phyloP scores from a whole-genome alignment of 2,797 vertebrate species.

The Gymnopithys bicolor region DNA sequence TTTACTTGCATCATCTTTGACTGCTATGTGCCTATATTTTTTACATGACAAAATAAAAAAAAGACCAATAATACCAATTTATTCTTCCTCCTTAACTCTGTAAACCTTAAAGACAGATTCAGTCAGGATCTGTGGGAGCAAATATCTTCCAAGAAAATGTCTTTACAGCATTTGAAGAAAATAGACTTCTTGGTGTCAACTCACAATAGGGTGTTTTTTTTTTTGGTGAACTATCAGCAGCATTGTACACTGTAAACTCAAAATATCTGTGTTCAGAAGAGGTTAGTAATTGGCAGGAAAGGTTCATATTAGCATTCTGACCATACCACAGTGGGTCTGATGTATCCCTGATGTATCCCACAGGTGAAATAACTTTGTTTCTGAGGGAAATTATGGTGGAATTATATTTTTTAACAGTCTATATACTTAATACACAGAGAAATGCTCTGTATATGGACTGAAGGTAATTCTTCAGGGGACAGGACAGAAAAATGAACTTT shows the following conservation, averaged over 20 bases:
- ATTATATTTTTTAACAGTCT: neutral
- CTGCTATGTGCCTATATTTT: neutral
- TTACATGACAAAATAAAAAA: neutral
- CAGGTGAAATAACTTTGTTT: neutral
- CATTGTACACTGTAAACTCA: neutral
- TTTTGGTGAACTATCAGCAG: neutral
- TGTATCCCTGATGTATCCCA: constrained; percentile 1
- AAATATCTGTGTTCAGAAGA: neutral
- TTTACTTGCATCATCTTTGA: neutral
- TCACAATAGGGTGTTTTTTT: too few relatives aligned
- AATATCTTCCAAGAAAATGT: neutral
- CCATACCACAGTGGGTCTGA: neutral
- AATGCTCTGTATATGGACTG: neutral
- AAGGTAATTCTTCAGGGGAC: neutral
- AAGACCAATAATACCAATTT: neutral
- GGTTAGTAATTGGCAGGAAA: neutral
- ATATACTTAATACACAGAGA: neutral
- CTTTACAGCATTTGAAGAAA: constrained; percentile 7
- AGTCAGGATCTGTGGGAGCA: neutral
- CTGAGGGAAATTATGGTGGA: neutral
- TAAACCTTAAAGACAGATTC: neutral
- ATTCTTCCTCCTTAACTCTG: neutral
- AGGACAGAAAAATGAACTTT: neutral
- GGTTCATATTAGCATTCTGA: neutral
- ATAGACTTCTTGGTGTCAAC: constrained; percentile 1